These are phyloP conservation scores for Parambassis ranga DNA, from an alignment of 2,797 vertebrate species.

Conservation along the genomic window DNA sequence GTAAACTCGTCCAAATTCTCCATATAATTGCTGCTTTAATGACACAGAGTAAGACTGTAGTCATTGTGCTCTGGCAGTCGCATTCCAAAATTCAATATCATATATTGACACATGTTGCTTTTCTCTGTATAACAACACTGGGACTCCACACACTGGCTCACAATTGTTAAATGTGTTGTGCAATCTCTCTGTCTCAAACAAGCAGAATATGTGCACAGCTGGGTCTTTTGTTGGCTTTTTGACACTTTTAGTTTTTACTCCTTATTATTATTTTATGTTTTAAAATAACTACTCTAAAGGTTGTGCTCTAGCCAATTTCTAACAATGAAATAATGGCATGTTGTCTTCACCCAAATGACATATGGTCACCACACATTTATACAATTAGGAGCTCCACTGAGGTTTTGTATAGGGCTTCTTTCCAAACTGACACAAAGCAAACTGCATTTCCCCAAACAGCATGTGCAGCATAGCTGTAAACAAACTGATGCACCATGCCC, in stretches of 20 bases:
- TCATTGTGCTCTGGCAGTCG: too few relatives aligned
- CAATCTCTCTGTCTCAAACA: neutral
- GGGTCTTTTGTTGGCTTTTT: neutral
- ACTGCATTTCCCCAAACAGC: constrained; percentile 18
- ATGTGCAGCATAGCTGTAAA: constrained; percentile 24
- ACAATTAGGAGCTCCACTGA: neutral
- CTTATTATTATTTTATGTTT: neutral
- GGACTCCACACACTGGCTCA: too few relatives aligned
- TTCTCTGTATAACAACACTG: too few relatives aligned
- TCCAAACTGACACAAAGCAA: neutral
- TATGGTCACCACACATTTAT: neutral
- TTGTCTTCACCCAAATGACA: neutral
- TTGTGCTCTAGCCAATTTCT: neutral
- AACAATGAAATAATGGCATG: neutral
- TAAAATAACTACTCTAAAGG: neutral
- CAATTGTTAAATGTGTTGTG: neutral
- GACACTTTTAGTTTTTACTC: neutral
- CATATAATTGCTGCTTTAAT: too few relatives aligned
- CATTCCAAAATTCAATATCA: too few relatives aligned
- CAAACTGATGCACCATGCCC: constrained; percentile 22
- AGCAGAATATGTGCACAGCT: neutral
- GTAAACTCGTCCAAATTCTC: too few relatives aligned
- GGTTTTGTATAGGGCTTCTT: neutral
- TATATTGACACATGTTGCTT: too few relatives aligned
- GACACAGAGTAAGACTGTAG: too few relatives aligned